Base-by-base conservation (phyloP, 2,797 vertebrate species). In the Naso thynnoides region DNA sequence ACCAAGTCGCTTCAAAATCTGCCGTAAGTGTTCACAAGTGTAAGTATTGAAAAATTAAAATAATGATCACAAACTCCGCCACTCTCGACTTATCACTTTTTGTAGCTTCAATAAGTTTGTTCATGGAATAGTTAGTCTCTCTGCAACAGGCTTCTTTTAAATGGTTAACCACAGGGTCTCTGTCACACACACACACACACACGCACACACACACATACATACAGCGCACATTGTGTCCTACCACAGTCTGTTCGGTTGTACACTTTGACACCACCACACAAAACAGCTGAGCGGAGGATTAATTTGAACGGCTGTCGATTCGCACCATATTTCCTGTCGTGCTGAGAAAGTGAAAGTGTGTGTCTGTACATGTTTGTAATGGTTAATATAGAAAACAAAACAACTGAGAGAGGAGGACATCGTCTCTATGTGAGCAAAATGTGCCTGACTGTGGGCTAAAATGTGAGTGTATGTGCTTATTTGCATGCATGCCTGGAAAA, bases 291-390 rank as follows among this genome's bases (percentile, higher is more conserved):
- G 71, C 19, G 62, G 8, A 41, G 36, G 61, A 68, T 72, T 78
- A 7, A 66, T 84, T 71, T 62, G 11, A 75, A 54, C 41, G 44
- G 42, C 72, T 61, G 73, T 75, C 73, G 44, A 1, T 54, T 83
- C 55, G 48, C 47, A 57, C 53, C 42, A 62, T 60, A 50, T 82
- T 72, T 62, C n/a, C 47, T 56, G 21, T 68, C n/a, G 10, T 54
- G 45, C 50, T 68, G 63, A 41, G 66, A 31, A 44, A 42, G 49
- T 48, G 31, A 33, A 38, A 18, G 16, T 54, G 52, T 62, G 47
- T 70, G 1, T 53, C 21, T 33, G n/a, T n/a, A 4, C 7, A 1
- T 56, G 6, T 67, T 29, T 57, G 19, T 44, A 10, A 18, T 13
- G 9, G 21, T 19, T 26, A 21, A 8, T 16, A 9, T 26, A 23